Base-by-base conservation (phyloP, 2,113 vertebrate species). In the Pachycephala philippinensis region DNA sequence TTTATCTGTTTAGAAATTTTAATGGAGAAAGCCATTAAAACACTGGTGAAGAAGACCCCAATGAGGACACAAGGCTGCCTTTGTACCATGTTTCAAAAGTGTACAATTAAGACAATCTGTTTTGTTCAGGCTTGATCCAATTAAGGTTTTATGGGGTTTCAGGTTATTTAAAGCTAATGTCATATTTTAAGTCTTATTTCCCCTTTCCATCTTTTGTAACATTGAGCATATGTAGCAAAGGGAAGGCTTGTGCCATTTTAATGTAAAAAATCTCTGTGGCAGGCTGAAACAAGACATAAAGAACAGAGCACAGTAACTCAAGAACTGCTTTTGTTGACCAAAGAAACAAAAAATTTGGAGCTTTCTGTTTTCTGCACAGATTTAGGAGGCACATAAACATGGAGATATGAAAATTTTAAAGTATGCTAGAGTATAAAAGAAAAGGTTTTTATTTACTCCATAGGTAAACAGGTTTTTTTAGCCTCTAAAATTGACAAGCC, bases 41-140 rank as follows among this genome's bases (percentile, higher is more conserved):
- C 15, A 57, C 18, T 64, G 56, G 26, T 3, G 84, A 64, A 31
- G 26, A 44, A 26, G 10, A 78, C n/a, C 22, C 4, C 15, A n/a
- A 0, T 5, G 14, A 63, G 45, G 49, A 35, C 5, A 33, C 0
- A 4, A 20, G 37, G 7, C 18, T 61, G 31, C 10, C 12, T 86
- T 57, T 57, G 4, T 65, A 37, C 16, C 6, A 5, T 10, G 3
- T 59, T 87, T 90, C 13, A 45, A 40, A 94, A 74, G 7, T 19
- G 17, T 31, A 39, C 10, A 66, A 2, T 79, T 71, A 77, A 13
- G 7, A 72, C 24, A 49, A 79, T 8, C 1, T 23, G 7, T 35
- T 91, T 56, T 40, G 9, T 57, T 70, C 20, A 30, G 10, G 19
- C 57, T 70, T 8, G 10, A 18, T 60, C 21, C 27, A 74, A 52